These are phyloP conservation scores for Fringilla coelebs DNA, from an alignment of 2,797 vertebrate species.

Conservation along the genomic window DNA sequence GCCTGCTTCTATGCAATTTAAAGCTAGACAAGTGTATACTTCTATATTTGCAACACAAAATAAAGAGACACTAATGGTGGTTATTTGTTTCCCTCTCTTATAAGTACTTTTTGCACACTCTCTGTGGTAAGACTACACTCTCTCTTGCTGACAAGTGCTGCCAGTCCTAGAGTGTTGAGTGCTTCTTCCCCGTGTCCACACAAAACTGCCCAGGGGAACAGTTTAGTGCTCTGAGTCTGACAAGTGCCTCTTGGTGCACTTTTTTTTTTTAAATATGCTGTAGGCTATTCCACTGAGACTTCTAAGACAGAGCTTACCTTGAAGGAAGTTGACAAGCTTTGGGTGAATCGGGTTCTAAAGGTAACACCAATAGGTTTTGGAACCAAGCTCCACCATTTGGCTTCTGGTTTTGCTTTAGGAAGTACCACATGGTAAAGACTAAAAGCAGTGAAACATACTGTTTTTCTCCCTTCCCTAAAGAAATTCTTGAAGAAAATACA, in stretches of 20 bases:
- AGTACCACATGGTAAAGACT: neutral
- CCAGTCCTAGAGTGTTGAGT: neutral
- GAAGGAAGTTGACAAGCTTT: neutral
- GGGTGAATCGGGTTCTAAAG: neutral
- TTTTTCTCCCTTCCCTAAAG: neutral
- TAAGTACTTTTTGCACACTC: neutral
- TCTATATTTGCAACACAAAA: slow-evolving; percentile 71
- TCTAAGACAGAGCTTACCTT: neutral
- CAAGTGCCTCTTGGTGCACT: neutral
- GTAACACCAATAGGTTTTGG: neutral
- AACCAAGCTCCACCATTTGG: neutral
- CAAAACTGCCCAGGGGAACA: neutral
- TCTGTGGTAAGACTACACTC: neutral
- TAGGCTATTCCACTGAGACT: neutral
- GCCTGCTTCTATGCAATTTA: slow-evolving; percentile 67
- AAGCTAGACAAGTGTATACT: slow-evolving; percentile 53
- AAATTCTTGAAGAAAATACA: neutral
- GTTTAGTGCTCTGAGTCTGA: neutral
- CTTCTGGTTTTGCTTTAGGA: neutral
- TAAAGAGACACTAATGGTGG: slow-evolving; percentile 47
- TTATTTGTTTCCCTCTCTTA: neutral
- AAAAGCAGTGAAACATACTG: neutral
- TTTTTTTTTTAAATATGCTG: no score
- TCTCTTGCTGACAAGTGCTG: neutral
- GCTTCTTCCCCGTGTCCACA: neutral